These are phyloP conservation scores for Terrapene triunguis DNA, from an alignment of 2,113 vertebrate genomes.

Conservation along the genomic window DNA sequence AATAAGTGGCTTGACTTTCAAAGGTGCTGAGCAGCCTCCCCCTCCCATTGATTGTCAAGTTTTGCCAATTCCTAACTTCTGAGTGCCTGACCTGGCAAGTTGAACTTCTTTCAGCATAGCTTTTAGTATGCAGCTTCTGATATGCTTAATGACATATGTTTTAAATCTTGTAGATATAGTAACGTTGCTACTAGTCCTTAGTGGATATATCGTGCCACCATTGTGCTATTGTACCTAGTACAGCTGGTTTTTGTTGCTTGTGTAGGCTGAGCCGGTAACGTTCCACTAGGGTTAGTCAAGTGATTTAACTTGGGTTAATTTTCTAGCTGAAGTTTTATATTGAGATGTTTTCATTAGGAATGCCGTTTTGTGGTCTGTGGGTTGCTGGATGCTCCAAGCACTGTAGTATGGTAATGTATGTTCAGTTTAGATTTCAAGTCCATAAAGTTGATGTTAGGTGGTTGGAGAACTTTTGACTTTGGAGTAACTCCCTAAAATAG, in stretches of 20 bases:
- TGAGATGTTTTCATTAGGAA: background rate
- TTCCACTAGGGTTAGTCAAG: background rate
- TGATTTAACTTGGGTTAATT: fast-evolving
- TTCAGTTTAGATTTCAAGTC: background rate
- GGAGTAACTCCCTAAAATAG: background rate
- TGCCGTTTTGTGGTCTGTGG: background rate
- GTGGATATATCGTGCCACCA: background rate
- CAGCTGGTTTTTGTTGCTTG: background rate
- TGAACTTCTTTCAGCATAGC: background rate
- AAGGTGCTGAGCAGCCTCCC: background rate
- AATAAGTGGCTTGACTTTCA: background rate
- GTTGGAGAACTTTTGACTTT: background rate
- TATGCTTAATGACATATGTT: background rate
- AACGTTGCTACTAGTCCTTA: fast-evolving
- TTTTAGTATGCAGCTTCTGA: fast-evolving
- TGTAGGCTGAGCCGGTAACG: background rate
- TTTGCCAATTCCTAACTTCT: background rate
- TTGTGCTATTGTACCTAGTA: background rate
- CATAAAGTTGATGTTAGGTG: background rate
- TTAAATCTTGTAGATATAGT: background rate
- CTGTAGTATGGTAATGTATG: background rate
- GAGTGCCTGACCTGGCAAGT: background rate
- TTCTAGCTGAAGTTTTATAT: background rate
- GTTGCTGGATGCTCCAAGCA: background rate
- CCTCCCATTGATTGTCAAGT: background rate